A percentile compares a stretch with the other conserved stretches of the same genome.
These are phyloP conservation scores for Acromyrmex charruanus DNA, from an alignment of 1,140 invertebrate genomes.

Conservation along the genomic window DNA sequence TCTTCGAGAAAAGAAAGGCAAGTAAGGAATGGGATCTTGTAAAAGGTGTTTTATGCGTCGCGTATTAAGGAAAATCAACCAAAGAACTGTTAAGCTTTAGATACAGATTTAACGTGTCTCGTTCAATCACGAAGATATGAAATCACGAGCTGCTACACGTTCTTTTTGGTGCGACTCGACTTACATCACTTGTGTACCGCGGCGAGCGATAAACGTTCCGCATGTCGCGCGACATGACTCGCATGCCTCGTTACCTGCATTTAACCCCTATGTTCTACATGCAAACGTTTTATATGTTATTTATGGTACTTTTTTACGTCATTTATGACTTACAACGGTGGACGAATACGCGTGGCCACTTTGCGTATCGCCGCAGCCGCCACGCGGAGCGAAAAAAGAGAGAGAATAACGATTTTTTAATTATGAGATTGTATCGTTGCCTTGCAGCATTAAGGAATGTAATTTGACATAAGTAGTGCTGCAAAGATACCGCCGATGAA, in stretches of 20 bases:
- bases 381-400: slow-evolving; percentile 25
- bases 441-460: slow-evolving; percentile 27
- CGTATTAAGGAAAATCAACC: neutral
- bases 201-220: slow-evolving; percentile 32
- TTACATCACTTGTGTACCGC: slow-evolving; percentile 23
- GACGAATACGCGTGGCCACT: neutral
- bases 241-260: slow-evolving; percentile 40
- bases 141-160: neutral
- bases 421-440: slow-evolving; percentile 48
- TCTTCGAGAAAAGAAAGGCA: too few relatives aligned
- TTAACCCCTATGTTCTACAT: slow-evolving; percentile 51
- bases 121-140: neutral
- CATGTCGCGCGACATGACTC: slow-evolving; percentile 1
- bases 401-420: slow-evolving; percentile 54
- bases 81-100: neutral
- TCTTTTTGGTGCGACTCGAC: neutral
- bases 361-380: neutral
- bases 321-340: slow-evolving; percentile 40
- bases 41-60: neutral
- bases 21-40: too few relatives aligned
- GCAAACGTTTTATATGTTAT: slow-evolving; percentile 62
- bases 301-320: slow-evolving; percentile 54
- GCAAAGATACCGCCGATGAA: neutral
- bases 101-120: neutral
- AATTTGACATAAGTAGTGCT: neutral